These are phyloP conservation scores for Trematocara marginatum DNA, from an alignment of 2,113 vertebrate genomes.

Conservation along the genomic window DNA sequence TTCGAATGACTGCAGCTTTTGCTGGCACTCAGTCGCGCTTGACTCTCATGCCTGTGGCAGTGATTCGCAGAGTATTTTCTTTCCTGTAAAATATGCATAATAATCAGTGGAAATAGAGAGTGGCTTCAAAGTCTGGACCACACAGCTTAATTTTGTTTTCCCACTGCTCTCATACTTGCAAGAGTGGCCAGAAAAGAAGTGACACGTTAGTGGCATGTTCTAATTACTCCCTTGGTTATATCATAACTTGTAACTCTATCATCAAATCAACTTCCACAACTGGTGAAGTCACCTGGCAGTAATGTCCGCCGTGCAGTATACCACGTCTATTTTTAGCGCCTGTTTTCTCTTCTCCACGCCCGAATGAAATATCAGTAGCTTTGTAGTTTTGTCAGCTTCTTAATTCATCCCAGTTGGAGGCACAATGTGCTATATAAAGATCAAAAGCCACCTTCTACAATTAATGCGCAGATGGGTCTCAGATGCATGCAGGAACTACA, in stretches of 20 bases:
- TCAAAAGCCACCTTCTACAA: constrained; percentile 15
- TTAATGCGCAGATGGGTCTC: constrained; percentile 39
- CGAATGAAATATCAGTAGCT: constrained; percentile 17
- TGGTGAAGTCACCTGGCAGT: constrained; percentile 26
- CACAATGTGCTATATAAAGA: constrained; percentile 50
- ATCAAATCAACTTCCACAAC: constrained; percentile 18
- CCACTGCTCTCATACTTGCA: neutral
- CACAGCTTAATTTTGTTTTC: neutral
- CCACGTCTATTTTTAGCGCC: constrained; percentile 49
- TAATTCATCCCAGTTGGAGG: neutral
- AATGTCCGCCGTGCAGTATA: neutral
- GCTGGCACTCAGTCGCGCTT: constrained; percentile 16
- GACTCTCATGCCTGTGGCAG: neutral
- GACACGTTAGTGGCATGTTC: neutral
- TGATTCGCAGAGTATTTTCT: neutral
- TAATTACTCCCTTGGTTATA: constrained; percentile 6
- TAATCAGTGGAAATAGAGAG: neutral
- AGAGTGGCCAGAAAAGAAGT: neutral
- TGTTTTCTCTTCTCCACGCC: constrained; percentile 1
- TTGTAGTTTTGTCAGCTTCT: constrained; percentile 26
- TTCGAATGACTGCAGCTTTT: constrained; percentile 42
- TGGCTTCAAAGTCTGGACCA: neutral
- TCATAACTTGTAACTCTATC: constrained; percentile 4
- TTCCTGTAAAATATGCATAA: neutral
- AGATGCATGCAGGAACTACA: neutral